phyloP scores from a whole-genome alignment of 2,797 vertebrate genomes.

The Tympanoctomys barrerae region DNA sequence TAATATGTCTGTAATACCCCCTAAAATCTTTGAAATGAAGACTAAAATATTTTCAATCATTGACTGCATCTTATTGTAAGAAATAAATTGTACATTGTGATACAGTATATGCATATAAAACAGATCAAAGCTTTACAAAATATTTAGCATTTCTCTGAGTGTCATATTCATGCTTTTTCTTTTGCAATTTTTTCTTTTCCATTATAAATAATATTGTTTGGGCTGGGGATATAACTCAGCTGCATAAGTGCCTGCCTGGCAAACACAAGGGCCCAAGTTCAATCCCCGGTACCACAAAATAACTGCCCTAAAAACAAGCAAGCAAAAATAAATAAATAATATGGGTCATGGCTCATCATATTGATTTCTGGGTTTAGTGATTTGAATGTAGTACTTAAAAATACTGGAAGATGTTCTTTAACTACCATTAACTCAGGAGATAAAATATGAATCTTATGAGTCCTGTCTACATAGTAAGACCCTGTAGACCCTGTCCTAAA shows the following conservation, averaged over 20 bases:
- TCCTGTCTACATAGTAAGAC: too few relatives aligned
- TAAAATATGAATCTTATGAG: background rate
- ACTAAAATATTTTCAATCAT: background rate
- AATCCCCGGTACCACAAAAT: too few relatives aligned
- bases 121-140: background rate
- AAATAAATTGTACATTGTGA: slow-evolving; percentile 10
- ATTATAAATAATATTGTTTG: background rate
- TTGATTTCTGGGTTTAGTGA: background rate
- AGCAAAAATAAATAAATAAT: background rate
- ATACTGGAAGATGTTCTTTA: background rate
- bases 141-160: background rate
- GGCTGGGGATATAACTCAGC: too few relatives aligned
- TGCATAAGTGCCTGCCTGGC: too few relatives aligned
- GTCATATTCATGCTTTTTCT: background rate
- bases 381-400: slow-evolving; percentile 6
- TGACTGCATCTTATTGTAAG: background rate
- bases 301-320: too few relatives aligned
- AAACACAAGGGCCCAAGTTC: too few relatives aligned
- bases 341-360: background rate
- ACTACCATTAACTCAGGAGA: background rate
- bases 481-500: too few relatives aligned
- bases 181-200: slow-evolving; percentile 1
- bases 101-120: background rate
- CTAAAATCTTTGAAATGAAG: background rate
- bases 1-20: background rate